Evolutionary conservation across 2,797 vertebrate genomes (phyloP).

Genomic region (Decapterus maruadsi): DNA sequence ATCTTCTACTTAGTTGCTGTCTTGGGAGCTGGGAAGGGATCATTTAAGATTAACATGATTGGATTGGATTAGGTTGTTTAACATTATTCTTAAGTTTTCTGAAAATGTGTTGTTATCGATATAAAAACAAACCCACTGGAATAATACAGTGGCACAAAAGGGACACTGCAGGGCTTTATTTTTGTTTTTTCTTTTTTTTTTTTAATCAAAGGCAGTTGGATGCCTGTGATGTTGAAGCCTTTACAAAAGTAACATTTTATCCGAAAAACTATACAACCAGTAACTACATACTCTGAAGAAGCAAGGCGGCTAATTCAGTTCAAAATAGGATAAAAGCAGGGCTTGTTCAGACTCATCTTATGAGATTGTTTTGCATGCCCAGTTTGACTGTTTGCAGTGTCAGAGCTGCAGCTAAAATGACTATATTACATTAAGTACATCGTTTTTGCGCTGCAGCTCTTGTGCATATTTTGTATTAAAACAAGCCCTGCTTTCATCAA

Average conservation of each 20-base stretch:
- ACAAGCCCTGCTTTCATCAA: constrained; percentile 99
- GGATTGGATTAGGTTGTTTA: constrained; percentile 62
- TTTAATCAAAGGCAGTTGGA: constrained; percentile 95
- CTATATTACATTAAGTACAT: constrained; percentile 98
- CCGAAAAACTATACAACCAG: constrained; percentile 99
- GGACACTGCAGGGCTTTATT: constrained; percentile 98
- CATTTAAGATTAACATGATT: constrained; percentile 69
- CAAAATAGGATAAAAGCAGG: constrained; percentile 99
- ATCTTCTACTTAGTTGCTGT: constrained; percentile 59
- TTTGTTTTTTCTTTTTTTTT: constrained; percentile 71
- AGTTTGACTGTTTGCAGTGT: constrained; percentile 95
- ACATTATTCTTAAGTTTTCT: constrained; percentile 76
- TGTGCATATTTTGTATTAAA: constrained; percentile 96
- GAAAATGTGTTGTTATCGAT: constrained; percentile 88
- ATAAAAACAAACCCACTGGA: constrained; percentile 85
- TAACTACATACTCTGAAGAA: constrained; percentile 99
- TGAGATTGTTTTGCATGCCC: constrained; percentile 97
- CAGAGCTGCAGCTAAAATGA: constrained; percentile 95
- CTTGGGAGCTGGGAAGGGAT: constrained; percentile 66
- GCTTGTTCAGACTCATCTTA: constrained; percentile 97
- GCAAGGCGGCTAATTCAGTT: constrained; percentile 99
- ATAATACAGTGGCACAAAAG: constrained; percentile 90
- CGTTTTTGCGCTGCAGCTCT: constrained; percentile 93
- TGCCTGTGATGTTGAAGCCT: constrained; percentile 98
- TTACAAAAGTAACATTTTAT: constrained; percentile 99